Base-by-base conservation (phyloP, 2,797 vertebrate genomes). In the Thaleichthys pacificus region DNA sequence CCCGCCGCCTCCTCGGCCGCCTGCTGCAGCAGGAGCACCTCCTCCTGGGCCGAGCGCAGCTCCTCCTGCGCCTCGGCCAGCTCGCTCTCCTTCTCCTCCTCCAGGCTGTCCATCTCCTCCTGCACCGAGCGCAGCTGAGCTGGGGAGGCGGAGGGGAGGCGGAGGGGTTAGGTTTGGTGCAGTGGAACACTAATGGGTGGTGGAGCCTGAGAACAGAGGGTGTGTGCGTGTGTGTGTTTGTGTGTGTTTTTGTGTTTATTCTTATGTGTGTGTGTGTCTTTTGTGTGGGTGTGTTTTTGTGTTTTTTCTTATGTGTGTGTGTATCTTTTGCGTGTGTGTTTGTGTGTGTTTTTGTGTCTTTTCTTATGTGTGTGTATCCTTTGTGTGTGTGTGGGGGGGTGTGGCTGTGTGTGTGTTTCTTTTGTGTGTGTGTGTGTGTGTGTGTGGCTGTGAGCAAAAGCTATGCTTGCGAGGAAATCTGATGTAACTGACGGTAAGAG, bases 81-180 rank as follows among this genome's bases (percentile, higher is more conserved):
- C 84, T 97, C 94, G 0, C 81, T 89, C 73, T 94, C 93, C 83
- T 95, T 96, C 87, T 93, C 92, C 77, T 90, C 94, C 81, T 96
- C 94, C 82, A 95, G 84, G 42, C 92, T 87, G 77, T 94, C 92
- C 83, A 95, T 94, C 86, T 96, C 95, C 75, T 95, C 94, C 88
- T 94, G 93, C 61, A 96, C 92, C 6, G 92, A 93, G 35, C 87
- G 92, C 80, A 97, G 87, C 91, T 96, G 95, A 77, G 93, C 95
- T 96, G 85, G 32, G 85, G 35, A 60, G 72, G 60, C 68, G 62
- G 61, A 58, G 47, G 66, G 74, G 74, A 15, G 65, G n/a, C 61
- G 24, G 56, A 14, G 42, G 42, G 42, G 42, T 14, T 47, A 8
- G 42, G 42, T 42, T 42, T 11, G 38, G 11, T 42, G 38, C 38